A percentile compares a stretch with the other conserved stretches of the same genome.
phyloP scores from a whole-genome alignment of 2,888 invertebrate species.

The Orthonevra nobilis region DNA sequence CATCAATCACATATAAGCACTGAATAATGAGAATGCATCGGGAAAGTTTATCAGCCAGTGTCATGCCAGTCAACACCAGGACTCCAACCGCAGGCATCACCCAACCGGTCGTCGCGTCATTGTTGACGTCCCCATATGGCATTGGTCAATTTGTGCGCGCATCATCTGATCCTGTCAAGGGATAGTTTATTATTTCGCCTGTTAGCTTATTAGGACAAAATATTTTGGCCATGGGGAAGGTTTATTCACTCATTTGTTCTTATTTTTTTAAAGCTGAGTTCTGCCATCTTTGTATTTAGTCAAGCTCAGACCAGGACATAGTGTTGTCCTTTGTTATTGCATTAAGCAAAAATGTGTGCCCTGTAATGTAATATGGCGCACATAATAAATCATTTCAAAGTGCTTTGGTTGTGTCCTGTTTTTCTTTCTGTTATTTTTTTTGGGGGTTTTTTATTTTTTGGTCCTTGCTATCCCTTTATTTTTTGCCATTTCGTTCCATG shows the following conservation, averaged over 20 bases:
- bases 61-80: slow-evolving; percentile 1
- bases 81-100: background rate
- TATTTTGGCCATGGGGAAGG: slow-evolving; percentile 8
- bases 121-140: slow-evolving; percentile 12
- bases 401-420: slow-evolving; percentile 42
- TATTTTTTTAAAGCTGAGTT: too few species aligned
- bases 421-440: slow-evolving; percentile 24
- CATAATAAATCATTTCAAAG: slow-evolving; percentile 67
- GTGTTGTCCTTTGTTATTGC: slow-evolving; percentile 61
- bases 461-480: too few species aligned
- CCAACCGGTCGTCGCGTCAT: background rate
- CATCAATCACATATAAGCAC: slow-evolving; percentile 64
- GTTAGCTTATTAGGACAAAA: slow-evolving; percentile 43
- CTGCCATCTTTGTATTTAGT: background rate
- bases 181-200: slow-evolving; percentile 10
- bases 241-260: background rate
- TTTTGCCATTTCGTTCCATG: too few species aligned
- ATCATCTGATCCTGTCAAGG: slow-evolving; percentile 45
- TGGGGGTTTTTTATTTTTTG: background rate
- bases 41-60: slow-evolving; percentile 58
- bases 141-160: slow-evolving; percentile 55
- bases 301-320: slow-evolving; percentile 2
- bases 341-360: slow-evolving; percentile 60
- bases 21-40: slow-evolving; percentile 69
- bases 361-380: slow-evolving; percentile 64